phyloP scores from a whole-genome alignment of 2,888 invertebrate species.

The Rhamnusium bicolor region DNA sequence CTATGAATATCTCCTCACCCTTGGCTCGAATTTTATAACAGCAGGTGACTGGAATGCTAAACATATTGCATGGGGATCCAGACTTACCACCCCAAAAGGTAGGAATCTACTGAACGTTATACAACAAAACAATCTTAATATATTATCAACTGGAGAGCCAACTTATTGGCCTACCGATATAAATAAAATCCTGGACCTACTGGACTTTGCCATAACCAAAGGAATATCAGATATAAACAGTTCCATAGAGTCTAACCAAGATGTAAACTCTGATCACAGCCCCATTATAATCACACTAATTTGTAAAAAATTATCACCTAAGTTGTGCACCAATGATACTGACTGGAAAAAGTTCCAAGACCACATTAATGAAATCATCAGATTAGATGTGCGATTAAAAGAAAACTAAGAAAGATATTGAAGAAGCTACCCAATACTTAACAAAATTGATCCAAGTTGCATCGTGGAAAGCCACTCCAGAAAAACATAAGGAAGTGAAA shows the following conservation, averaged over 20 bases:
- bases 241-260: too few species aligned
- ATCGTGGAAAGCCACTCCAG: too few species aligned
- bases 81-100: not conserved
- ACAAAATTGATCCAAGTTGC: too few species aligned
- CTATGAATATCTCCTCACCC: not conserved
- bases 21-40: not conserved
- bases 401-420: too few species aligned
- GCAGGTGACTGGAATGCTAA: conserved; percentile 6
- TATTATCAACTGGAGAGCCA: not conserved
- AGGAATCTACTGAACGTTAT: not conserved
- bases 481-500: too few species aligned
- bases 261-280: too few species aligned
- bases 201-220: not conserved
- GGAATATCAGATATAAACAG: too few species aligned
- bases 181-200: not conserved
- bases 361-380: too few species aligned
- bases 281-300: not conserved
- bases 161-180: not conserved
- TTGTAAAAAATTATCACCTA: not conserved
- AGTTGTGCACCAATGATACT: not conserved
- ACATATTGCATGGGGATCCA: not conserved
- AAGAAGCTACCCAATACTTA: too few species aligned
- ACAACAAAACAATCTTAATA: not conserved
- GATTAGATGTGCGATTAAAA: too few species aligned
- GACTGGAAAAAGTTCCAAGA: too few species aligned